Evolutionary conservation across 2,797 vertebrate species (phyloP), one percentile per base, ranked within the genome.

Genomic region (Rhabdophis nuchalis): DNA sequence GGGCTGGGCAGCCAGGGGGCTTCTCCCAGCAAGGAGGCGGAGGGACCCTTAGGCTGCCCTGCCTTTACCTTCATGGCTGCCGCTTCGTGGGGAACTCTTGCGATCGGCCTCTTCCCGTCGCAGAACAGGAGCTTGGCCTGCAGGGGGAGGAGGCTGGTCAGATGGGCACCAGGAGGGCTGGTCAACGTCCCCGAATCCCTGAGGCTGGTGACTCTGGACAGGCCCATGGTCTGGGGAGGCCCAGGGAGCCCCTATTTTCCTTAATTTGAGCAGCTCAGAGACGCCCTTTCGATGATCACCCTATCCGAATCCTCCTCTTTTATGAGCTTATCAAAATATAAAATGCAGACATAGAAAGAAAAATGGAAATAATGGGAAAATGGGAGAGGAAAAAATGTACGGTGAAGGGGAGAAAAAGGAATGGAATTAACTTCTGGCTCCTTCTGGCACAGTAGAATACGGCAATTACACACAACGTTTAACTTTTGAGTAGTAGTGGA

Each of bases 61-160:
- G 89, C 60, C 91, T 97, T 97, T 94, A 98, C 99, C 98, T 99
- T 99, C 92, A 97, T 93, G 13, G 96, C 92, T 23, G 95, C 41
- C 14, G 97, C 96, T 60, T 99, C 99, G 14, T 98, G 95, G n/a
- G 96, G 95, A 52, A 97, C 89, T 96, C 97, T 98, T 56, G 96
- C 95, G 56, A 95, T 95, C 16, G 97, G 97, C 93, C 98, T 98
- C 93, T 99, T 98, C 85, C 95, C 97, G 4, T 99, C 99, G 0
- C 98, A 98, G 96, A 99, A 99, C 32, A 99, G 97, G 61, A 98
- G 98, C 85, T 99, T 99, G 90, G 99, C 99, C 99, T 99, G 95
- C 86, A 95, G 89, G 29, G 88, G 92, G 36, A 82, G 90, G 1
- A 27, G 91, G 92, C 7, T 13, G 16, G 89, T 89, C 25, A 64